Conservation (phyloP, 2,888 invertebrate species). For the Nephrotoma appendiculata region DNA sequence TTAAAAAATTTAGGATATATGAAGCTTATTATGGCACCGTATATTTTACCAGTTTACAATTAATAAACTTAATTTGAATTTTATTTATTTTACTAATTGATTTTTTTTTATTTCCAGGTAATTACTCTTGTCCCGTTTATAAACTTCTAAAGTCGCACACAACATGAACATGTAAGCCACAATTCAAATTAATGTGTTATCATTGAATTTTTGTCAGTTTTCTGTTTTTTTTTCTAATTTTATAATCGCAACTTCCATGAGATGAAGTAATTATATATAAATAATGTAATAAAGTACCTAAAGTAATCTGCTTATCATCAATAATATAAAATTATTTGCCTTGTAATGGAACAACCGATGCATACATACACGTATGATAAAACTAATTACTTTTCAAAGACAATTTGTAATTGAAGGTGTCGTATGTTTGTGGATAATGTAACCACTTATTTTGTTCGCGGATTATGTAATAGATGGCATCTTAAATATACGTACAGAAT, state of each 20-base stretch:
- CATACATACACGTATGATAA: background rate
- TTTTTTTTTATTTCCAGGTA: background rate
- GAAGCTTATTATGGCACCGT: too few species aligned
- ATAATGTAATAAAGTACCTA: background rate
- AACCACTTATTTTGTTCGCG: background rate
- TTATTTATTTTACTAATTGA: too few species aligned
- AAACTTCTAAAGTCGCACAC: background rate
- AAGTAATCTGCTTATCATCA: background rate
- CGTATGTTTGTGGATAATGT: background rate
- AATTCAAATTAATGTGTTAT: background rate
- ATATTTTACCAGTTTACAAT: too few species aligned
- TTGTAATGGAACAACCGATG: background rate
- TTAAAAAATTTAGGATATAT: too few species aligned
- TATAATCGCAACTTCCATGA: background rate
- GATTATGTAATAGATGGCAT: background rate
- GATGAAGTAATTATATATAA: background rate
- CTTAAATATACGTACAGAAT: background rate
- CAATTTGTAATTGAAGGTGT: background rate
- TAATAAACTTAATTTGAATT: too few species aligned
- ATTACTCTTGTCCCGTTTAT: background rate
- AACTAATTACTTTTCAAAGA: background rate
- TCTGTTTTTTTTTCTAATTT: background rate
- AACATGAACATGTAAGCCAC: background rate
- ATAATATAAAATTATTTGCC: background rate
- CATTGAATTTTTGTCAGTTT: background rate